Evolutionary conservation across 2,888 invertebrate species (phyloP).

Genomic region (Lissocephala sabroskyi): DNA sequence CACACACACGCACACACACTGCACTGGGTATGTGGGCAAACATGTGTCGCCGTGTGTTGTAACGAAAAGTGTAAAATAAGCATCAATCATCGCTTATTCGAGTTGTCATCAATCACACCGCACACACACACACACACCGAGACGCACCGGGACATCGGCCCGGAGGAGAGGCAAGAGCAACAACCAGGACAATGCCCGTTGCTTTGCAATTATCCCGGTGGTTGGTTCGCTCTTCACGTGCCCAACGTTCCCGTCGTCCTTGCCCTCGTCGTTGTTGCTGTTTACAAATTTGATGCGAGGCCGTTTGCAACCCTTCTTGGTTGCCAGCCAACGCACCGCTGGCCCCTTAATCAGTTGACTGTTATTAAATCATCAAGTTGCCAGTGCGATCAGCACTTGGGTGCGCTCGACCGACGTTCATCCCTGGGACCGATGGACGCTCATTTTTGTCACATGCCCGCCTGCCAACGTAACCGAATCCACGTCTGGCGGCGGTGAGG

Average conservation of each 20-base stretch:
- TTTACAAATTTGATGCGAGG: constrained; percentile 28
- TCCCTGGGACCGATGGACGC: too few species aligned
- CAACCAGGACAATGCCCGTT: constrained; percentile 18
- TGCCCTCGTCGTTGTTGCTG: too few species aligned
- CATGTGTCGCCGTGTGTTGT: constrained; percentile 66
- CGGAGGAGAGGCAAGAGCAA: too few species aligned
- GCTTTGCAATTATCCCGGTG: constrained; percentile 20
- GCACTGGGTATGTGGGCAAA: constrained; percentile 26
- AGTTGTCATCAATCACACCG: constrained; percentile 70
- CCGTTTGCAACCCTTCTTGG: constrained; percentile 35
- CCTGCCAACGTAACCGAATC: constrained; percentile 28
- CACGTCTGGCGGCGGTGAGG: constrained; percentile 32
- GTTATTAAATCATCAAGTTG: constrained; percentile 61
- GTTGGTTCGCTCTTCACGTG: constrained; percentile 39
- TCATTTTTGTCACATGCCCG: constrained; percentile 47
- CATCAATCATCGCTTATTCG: constrained; percentile 71
- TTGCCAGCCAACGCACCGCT: constrained; percentile 17
- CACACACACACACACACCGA: constrained; percentile 37
- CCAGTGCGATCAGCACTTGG: too few species aligned
- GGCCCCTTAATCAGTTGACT: constrained; percentile 37
- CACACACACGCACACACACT: constrained; percentile 12
- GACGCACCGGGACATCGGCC: not conserved
- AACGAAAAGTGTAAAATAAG: constrained; percentile 65
- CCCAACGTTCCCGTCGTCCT: too few species aligned
- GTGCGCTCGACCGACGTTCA: too few species aligned